Conservation (phyloP, 2,113 vertebrate genomes). For the Phalacrocorax aristotelis region DNA sequence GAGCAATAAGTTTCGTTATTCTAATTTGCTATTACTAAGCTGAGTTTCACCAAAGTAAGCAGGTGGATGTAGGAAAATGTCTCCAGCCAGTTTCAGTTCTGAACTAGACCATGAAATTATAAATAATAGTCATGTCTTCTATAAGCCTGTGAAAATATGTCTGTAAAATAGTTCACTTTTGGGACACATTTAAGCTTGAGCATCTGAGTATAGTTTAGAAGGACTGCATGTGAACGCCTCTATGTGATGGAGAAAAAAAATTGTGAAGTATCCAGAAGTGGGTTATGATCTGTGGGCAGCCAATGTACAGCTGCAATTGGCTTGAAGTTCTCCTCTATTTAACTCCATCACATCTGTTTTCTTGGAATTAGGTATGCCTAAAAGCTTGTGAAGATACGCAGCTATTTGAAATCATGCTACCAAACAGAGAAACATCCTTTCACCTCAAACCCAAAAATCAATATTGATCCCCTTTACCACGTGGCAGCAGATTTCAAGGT, state of each 20-base stretch:
- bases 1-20: not conserved
- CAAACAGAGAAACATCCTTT: not conserved
- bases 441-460: not conserved
- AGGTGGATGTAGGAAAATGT: not conserved
- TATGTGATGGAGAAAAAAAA: not conserved
- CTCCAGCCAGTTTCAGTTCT: not conserved
- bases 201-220: not conserved
- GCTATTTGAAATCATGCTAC: not conserved
- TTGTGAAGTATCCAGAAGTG: not conserved
- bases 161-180: not conserved
- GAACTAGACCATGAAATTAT: not conserved
- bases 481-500: conserved; percentile 4
- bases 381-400: not conserved
- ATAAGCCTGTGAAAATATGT: not conserved
- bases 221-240: not conserved
- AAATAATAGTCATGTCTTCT: not conserved
- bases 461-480: not conserved
- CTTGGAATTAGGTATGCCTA: not conserved
- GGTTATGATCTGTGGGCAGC: not conserved
- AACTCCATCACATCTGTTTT: not conserved
- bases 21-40: not conserved
- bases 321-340: not conserved
- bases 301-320: not conserved
- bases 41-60: not conserved
- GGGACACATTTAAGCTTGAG: not conserved